Evolutionary conservation across 1,140 invertebrate genomes (phyloP), one percentile per base, ranked within the genome.

Genomic region (Anastatus disparis): DNA sequence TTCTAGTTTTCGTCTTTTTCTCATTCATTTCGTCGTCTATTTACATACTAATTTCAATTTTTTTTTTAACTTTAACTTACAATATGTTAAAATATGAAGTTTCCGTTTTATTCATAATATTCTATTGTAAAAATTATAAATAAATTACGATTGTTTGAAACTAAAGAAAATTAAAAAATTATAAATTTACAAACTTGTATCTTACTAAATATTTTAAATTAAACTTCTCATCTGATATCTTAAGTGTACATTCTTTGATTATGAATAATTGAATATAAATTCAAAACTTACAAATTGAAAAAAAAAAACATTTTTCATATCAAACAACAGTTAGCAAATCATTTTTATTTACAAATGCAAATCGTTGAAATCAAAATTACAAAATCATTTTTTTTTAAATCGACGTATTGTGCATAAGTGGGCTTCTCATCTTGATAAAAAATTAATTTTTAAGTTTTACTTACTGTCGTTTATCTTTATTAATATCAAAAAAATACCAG

Each of bases 401-500:
- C 55, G 70, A 59, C 44, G 31, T 58, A 71, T 58, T 31, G 48
- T 66, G 58, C 26, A 61, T 61, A 52, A 40, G 15, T 27, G 62
- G 70, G 70, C 70, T 65, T 56, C 31, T 44, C 59, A 26, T 55
- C 29, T 55, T 46, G 59, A 56, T 58, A 65, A 58, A 71, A 64
- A 63, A 65, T 58, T 59, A 59, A 65, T n/a, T 66, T 59, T 38
- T 40, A 64, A 65, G 2, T 65, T 71, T 65, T 65, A 71, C 62
- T 71, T 71, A 65, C 53, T 71, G 40, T 71, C 35, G 31, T 71
- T 71, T 65, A 71, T 71, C 66, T 64, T 59, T 66, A 65, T 71
- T 64, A 48, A 70, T 71, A 65, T 65, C 52, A 71, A 71, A 71
- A 71, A 71, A 71, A 71, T 65, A 71, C 53, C 53, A 71, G 62